Conservation (phyloP, 53 echinoderm and acorn worm genomes). For the Paracentrotus lividus region DNA sequence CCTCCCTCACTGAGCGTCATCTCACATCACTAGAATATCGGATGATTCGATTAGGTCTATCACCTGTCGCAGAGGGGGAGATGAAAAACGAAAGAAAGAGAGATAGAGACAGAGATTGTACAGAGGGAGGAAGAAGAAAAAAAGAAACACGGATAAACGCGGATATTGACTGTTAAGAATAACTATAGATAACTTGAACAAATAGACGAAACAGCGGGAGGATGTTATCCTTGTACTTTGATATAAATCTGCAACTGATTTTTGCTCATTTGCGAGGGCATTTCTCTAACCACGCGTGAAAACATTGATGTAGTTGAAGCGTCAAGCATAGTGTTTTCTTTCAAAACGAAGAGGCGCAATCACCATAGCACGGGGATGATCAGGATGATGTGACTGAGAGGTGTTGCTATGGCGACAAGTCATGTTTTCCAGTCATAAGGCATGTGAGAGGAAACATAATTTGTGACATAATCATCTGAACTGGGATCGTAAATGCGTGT, state of each 20-base stretch:
- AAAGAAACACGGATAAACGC: constrained; percentile 29
- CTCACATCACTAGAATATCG: constrained; percentile 50
- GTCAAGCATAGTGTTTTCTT: constrained; percentile 37
- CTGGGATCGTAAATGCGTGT: not conserved
- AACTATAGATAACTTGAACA: constrained; percentile 70
- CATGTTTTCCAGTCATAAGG: not conserved
- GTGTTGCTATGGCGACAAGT: constrained; percentile 51
- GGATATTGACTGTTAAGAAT: constrained; percentile 69
- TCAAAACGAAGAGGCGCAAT: constrained; percentile 55
- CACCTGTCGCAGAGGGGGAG: constrained; percentile 56
- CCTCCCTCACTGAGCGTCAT: constrained; percentile 4
- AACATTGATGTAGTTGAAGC: constrained; percentile 54
- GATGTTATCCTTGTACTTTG: constrained; percentile 63
- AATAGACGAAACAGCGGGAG: constrained; percentile 58
- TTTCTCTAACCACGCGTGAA: constrained; percentile 61
- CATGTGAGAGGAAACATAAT: constrained; percentile 22
- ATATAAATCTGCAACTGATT: constrained; percentile 71
- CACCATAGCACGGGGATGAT: no score
- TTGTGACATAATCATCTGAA: constrained; percentile 25
- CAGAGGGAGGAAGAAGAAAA: constrained; percentile 14
- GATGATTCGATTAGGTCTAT: constrained; percentile 64
- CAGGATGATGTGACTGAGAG: constrained; percentile 47
- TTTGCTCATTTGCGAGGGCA: constrained; percentile 54
- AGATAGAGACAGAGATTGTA: not conserved
- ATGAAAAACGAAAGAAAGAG: not conserved